Evolutionary conservation across 2,113 vertebrate species (phyloP).

Genomic region (Callospermophilus lateralis): DNA sequence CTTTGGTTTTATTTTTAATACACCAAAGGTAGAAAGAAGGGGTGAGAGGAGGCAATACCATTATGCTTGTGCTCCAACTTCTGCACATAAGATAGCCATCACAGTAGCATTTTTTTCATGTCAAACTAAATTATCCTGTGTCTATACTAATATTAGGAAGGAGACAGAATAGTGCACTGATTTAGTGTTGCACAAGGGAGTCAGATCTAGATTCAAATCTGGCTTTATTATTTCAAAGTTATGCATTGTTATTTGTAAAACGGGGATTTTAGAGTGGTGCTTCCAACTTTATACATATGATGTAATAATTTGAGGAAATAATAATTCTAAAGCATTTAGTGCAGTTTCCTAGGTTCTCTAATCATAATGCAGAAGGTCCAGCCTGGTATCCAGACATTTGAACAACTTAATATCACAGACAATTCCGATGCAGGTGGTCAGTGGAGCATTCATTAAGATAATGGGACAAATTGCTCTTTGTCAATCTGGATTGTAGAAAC

Average conservation of each 20-base stretch:
- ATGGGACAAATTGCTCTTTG: neutral
- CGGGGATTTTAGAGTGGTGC: neutral
- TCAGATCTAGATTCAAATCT: neutral
- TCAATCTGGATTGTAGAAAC: neutral
- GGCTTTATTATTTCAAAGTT: neutral
- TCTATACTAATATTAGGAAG: neutral
- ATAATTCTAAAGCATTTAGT: neutral
- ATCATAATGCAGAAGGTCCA: neutral
- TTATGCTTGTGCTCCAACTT: neutral
- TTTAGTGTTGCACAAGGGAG: neutral
- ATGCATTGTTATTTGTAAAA: neutral
- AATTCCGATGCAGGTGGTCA: neutral
- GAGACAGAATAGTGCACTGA: neutral
- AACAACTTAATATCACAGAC: neutral
- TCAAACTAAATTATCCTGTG: neutral
- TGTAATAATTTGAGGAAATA: neutral
- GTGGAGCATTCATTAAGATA: neutral
- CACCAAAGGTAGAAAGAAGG: neutral
- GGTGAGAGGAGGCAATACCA: neutral
- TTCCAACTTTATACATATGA: neutral
- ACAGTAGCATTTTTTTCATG: neutral
- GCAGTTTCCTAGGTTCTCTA: neutral
- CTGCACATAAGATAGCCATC: rapidly evolving
- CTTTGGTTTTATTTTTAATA: neutral
- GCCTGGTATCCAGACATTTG: neutral